These are phyloP conservation scores for Podarcis lilfordi DNA, from an alignment of 2,797 vertebrate genomes.

Conservation along the genomic window DNA sequence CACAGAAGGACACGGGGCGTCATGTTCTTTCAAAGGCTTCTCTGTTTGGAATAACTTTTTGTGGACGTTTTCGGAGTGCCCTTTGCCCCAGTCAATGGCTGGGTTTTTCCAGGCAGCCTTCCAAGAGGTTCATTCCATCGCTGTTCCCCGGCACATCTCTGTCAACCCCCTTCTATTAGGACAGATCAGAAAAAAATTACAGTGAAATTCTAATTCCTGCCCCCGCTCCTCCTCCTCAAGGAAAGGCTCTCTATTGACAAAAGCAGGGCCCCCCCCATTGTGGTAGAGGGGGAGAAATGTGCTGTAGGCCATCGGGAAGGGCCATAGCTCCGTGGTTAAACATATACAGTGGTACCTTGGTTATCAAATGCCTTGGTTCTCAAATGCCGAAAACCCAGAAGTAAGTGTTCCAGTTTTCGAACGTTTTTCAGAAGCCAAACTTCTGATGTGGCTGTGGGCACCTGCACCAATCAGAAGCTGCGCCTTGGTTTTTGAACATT, in stretches of 20 bases:
- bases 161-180: constrained; percentile 22
- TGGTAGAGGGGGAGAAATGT: background rate
- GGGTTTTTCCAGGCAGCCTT: background rate
- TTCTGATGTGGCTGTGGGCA: too few relatives aligned
- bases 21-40: background rate
- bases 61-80: background rate
- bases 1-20: constrained; percentile 16
- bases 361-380: too few relatives aligned
- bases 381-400: too few relatives aligned
- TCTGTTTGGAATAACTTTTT: constrained; percentile 26
- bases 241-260: background rate
- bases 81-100: constrained; percentile 7
- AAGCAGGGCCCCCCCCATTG: background rate
- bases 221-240: background rate
- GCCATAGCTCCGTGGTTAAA: too few relatives aligned
- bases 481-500: too few relatives aligned
- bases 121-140: constrained; percentile 27
- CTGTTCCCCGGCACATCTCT: background rate
- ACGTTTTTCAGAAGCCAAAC: too few relatives aligned
- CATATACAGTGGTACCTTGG: too few relatives aligned
- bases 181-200: background rate
- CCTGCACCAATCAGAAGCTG: too few relatives aligned
- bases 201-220: too few relatives aligned
- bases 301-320: background rate
- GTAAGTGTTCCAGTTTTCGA: too few relatives aligned